Conservation (phyloP, 2,888 invertebrate genomes). For the Dryobotodes eremita region DNA sequence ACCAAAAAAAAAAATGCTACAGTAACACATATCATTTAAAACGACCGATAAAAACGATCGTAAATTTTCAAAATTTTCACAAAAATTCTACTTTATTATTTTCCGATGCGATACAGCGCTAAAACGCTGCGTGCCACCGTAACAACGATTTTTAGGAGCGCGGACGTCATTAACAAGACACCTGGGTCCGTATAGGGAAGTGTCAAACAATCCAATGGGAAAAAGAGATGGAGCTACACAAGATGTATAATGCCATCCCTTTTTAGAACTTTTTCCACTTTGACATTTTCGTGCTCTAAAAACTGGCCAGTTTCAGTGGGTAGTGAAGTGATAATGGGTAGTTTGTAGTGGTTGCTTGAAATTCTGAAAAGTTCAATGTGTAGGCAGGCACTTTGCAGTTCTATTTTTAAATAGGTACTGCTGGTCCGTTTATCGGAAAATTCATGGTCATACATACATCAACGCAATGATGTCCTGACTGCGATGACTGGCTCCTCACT, state of each 20-base stretch:
- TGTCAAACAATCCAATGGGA: neutral
- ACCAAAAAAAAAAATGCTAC: conserved; percentile 16
- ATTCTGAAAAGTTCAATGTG: conserved; percentile 17
- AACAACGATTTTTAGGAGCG: conserved; percentile 14
- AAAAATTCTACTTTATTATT: conserved; percentile 46
- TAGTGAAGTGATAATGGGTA: neutral
- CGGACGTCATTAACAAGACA: conserved; percentile 16
- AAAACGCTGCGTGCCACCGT: neutral
- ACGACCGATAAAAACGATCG: conserved; percentile 17
- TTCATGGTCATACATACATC: conserved; percentile 2
- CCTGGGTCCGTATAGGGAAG: neutral
- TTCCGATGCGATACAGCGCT: conserved; percentile 31
- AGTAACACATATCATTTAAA: conserved; percentile 33
- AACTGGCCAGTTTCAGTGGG: neutral
- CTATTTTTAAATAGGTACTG: conserved; percentile 16
- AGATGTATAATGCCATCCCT: neutral
- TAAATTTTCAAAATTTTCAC: conserved; percentile 32
- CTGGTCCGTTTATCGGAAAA: neutral
- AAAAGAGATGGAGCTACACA: neutral
- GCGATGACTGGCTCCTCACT: no score
- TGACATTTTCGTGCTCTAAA: neutral
- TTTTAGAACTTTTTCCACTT: neutral
- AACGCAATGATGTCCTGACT: neutral
- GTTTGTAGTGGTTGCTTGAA: neutral
- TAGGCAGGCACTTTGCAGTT: neutral